Evolutionary conservation across 2,888 invertebrate species (phyloP).

Genomic region (Chalcosyrphus nemorum): DNA sequence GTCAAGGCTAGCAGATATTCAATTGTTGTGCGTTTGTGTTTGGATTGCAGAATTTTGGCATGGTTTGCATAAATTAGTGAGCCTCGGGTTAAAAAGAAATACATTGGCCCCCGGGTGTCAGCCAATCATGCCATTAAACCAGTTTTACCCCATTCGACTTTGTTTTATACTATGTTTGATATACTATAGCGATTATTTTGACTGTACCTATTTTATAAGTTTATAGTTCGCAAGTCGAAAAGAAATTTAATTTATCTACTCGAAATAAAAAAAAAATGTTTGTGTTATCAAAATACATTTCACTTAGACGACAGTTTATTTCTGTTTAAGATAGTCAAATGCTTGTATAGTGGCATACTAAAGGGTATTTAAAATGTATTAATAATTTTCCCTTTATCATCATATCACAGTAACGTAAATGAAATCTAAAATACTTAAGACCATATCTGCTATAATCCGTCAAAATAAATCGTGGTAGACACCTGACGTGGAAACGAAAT

Average conservation of each 20-base stretch:
- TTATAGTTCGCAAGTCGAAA: background rate
- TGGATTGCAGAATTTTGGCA: slow-evolving; percentile 12
- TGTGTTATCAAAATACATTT: background rate
- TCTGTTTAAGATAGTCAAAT: no score
- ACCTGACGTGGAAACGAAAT: no score
- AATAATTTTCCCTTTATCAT: no score
- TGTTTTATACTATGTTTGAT: background rate
- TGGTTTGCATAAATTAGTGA: slow-evolving; percentile 21
- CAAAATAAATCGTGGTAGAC: no score
- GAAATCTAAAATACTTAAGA: no score
- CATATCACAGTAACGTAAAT: no score
- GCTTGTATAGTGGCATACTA: no score
- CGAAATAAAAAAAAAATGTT: background rate
- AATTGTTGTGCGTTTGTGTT: background rate
- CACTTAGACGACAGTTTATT: no score
- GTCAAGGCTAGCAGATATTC: background rate
- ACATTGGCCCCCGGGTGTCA: background rate
- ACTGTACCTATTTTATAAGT: background rate
- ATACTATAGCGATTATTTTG: background rate
- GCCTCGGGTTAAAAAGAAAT: slow-evolving; percentile 1
- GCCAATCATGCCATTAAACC: slow-evolving; percentile 40
- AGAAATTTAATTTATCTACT: background rate
- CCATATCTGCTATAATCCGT: no score
- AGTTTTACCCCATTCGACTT: slow-evolving; percentile 27
- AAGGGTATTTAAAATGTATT: no score